Base-by-base conservation (phyloP, 2,113 vertebrate genomes). In the Xiphorhynchus elegans region DNA sequence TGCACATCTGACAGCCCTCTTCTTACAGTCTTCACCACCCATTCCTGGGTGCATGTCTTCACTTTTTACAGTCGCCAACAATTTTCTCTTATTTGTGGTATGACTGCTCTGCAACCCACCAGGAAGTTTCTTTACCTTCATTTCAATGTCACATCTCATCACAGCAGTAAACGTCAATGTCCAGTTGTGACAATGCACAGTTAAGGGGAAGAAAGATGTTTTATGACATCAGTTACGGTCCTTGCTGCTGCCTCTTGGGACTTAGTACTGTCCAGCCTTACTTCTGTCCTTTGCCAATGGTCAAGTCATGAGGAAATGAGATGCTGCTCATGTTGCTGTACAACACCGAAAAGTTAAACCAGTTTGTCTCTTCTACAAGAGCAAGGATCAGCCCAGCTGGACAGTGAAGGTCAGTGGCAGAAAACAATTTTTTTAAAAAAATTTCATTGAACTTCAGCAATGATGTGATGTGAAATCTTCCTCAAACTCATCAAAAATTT, bases 221-320 rank as follows among this genome's bases (percentile, higher is more conserved):
- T 24, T 9, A 40, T 17, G 13, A 4, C 4, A 2, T 49, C 17
- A 26, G 16, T 56, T 39, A 31, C 47, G 21, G 24, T 25, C 40
- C 17, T 69, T 26, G 23, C 25, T 0, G 0, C 44, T 78, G 42
- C 6, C 11, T 44, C 21, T 20, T 13, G 5, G 33, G 42, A 46
- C 11, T 46, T 58, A 13, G 47, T 35, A 46, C 7, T 3, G 13
- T 46, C 25, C 66, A 79, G 56, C 21, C 19, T 75, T 46, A 21
- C n/a, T 11, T 74, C 10, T 83, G 31, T 7, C 13, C 13, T 2
- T 29, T 68, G 6, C 18, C 19, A 20, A 35, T 40, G 19, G 5
- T 62, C 40, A 85, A 58, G 13, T 31, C 7, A 13, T 13, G 14
- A 73, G 42, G 25, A 78, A 86, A 82, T n/a, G 21, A 63, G 14